These are phyloP conservation scores for Aplysia californica DNA, from an alignment of 1,140 invertebrate species.

Conservation along the genomic window DNA sequence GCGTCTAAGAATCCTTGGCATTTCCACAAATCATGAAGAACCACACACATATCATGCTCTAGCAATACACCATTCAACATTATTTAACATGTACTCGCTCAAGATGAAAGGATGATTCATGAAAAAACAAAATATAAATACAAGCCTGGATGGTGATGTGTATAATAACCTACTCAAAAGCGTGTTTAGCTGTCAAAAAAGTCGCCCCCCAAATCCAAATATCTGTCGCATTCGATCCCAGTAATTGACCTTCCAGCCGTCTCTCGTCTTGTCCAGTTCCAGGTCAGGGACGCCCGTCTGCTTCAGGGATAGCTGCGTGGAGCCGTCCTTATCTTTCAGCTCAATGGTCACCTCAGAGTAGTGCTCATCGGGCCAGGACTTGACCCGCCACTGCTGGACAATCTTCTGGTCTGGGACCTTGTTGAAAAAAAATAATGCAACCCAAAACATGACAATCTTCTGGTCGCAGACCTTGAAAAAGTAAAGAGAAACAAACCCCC, in stretches of 20 bases:
- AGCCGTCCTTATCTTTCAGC: conserved; percentile 86
- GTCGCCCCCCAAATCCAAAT: conserved; percentile 89
- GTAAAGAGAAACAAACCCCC: too few relatives aligned
- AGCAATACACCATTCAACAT: too few relatives aligned
- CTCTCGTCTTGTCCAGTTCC: conserved; percentile 83
- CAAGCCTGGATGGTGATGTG: too few relatives aligned
- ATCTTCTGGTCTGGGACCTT: conserved; percentile 84
- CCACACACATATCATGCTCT: too few relatives aligned
- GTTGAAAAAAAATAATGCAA: not conserved
- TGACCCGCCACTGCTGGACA: conserved; percentile 93
- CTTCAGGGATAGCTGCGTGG: conserved; percentile 82
- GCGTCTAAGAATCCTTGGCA: too few relatives aligned
- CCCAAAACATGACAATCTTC: too few relatives aligned
- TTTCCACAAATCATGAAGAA: too few relatives aligned
- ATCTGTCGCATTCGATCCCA: conserved; percentile 92
- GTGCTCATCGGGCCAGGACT: conserved; percentile 93
- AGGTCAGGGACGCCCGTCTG: conserved; percentile 83
- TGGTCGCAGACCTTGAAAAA: too few relatives aligned
- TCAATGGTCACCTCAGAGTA: conserved; percentile 89
- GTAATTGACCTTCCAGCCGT: conserved; percentile 93
- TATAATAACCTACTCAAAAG: too few relatives aligned
- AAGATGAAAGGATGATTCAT: too few relatives aligned
- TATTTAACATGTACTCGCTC: too few relatives aligned
- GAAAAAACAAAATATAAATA: too few relatives aligned
- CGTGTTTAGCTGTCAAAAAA: conserved; percentile 73